Percentiles rank a stretch among this genome's conserved stretches.
These are phyloP conservation scores for Marmota monax DNA, from an alignment of 2,113 vertebrate species.

Conservation along the genomic window DNA sequence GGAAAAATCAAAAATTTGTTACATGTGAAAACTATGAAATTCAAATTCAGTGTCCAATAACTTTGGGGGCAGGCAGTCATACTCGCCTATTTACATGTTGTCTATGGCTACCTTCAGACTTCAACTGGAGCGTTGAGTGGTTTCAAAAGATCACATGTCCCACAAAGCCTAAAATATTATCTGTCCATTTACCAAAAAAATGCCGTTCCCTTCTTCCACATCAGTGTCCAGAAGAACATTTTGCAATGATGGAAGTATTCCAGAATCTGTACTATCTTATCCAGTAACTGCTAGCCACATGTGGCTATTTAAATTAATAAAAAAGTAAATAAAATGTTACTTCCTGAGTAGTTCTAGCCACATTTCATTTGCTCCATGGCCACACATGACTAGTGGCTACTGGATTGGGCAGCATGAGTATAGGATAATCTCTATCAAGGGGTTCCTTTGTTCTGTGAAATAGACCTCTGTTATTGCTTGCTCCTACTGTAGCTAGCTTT, in stretches of 20 bases:
- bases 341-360: conserved; percentile 25
- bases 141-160: neutral
- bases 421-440: neutral
- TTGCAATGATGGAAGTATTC: neutral
- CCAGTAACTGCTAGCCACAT: neutral
- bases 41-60: neutral
- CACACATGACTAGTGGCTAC: conserved; percentile 2
- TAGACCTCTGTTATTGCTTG: conserved; percentile 22
- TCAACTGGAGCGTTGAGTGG: neutral
- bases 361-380: neutral
- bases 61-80: neutral
- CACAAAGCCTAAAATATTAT: conserved; percentile 37
- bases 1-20: neutral
- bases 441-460: neutral
- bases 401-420: neutral
- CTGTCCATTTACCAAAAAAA: neutral
- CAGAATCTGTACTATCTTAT: neutral
- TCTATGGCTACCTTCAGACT: conserved; percentile 18
- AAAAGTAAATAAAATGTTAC: conserved; percentile 60
- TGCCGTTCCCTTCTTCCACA: neutral
- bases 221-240: neutral
- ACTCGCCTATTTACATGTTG: neutral
- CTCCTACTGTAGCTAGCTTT: conserved; percentile 1
- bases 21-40: conserved; percentile 58
- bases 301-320: conserved; percentile 30